Conservation (phyloP, 2,797 vertebrate genomes). For the Ciconia nigra region DNA sequence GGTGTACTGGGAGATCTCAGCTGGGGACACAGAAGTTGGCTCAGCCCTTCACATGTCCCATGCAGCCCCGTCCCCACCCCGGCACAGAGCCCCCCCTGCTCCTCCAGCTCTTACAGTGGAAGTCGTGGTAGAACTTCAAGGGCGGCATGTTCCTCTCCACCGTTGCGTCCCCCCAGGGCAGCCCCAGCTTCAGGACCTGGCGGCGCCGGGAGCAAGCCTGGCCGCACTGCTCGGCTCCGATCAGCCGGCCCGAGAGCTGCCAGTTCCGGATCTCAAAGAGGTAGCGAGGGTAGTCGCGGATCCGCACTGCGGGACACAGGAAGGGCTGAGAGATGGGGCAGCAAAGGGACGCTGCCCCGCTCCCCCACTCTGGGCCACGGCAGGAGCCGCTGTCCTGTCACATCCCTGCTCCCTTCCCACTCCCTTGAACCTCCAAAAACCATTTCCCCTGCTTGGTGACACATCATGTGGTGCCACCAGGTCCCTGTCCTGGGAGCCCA, state of each 20-base stretch:
- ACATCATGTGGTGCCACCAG: fast-evolving
- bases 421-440: background rate
- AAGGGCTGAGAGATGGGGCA: background rate
- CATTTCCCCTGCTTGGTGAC: background rate
- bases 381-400: background rate
- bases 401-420: background rate
- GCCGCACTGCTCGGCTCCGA: constrained; percentile 91
- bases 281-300: constrained; percentile 96
- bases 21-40: constrained; percentile 63
- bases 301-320: constrained; percentile 81
- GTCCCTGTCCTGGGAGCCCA: background rate
- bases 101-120: constrained; percentile 83
- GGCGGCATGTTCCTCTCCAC: constrained; percentile 95
- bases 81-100: background rate
- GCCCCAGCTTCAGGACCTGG: constrained; percentile 84
- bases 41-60: background rate
- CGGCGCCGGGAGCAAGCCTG: constrained; percentile 85
- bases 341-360: background rate
- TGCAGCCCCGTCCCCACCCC: fast-evolving
- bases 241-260: constrained; percentile 88
- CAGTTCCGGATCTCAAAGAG: constrained; percentile 97
- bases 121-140: constrained; percentile 96
- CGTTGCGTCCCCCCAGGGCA: constrained; percentile 88
- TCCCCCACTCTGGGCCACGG: background rate
- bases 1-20: constrained; percentile 91